A percentile compares a stretch with the other conserved stretches of the same genome.
Conservation (phyloP, 2,888 invertebrate species). For the Onchidella celtica region DNA sequence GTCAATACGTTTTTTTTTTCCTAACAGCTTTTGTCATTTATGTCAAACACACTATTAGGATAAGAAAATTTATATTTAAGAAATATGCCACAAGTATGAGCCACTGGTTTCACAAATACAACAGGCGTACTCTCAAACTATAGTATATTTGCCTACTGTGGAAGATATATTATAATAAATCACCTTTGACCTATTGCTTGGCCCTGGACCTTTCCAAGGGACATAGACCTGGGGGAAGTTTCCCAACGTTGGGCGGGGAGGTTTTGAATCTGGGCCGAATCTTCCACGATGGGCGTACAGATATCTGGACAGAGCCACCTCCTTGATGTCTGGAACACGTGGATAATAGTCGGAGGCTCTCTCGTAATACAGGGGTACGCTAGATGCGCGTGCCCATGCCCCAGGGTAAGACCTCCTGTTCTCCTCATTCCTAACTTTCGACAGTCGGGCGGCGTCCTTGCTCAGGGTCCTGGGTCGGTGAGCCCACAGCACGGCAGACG, state of each 20-base stretch:
- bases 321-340: constrained; percentile 36
- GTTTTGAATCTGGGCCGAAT: constrained; percentile 42
- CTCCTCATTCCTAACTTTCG: constrained; percentile 20
- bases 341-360: constrained; percentile 40
- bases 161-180: constrained; percentile 5
- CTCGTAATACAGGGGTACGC: constrained; percentile 26
- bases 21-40: too few relatives aligned
- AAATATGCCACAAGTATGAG: too few relatives aligned
- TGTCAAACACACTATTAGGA: too few relatives aligned
- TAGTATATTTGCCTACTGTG: too few relatives aligned
- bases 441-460: constrained; percentile 12
- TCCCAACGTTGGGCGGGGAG: constrained; percentile 43
- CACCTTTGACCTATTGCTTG: constrained; percentile 55
- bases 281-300: constrained; percentile 36
- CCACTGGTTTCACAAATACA: too few relatives aligned
- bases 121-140: too few relatives aligned
- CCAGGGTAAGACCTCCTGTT: neutral
- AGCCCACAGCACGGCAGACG: constrained; percentile 35
- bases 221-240: constrained; percentile 51
- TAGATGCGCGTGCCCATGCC: neutral
- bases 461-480: constrained; percentile 33
- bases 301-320: constrained; percentile 37
- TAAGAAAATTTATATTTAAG: too few relatives aligned
- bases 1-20: too few relatives aligned
- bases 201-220: constrained; percentile 45